These are phyloP conservation scores for Hyles lineata DNA, from an alignment of 2,888 invertebrate species.

Conservation along the genomic window DNA sequence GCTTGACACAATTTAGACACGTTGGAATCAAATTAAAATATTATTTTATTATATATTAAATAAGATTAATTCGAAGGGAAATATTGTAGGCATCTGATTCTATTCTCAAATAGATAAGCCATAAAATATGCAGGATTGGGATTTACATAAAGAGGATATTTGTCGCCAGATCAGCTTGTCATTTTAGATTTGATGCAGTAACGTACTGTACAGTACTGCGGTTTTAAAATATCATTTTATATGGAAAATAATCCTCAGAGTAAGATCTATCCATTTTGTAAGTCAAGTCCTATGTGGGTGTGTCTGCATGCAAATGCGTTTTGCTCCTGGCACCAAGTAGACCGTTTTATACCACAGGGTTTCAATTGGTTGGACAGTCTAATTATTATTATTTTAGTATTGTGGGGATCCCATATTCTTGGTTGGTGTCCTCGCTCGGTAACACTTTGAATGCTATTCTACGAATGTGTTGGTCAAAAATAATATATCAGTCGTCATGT, in stretches of 20 bases:
- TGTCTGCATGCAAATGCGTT: background rate
- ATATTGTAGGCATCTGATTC: too few species aligned
- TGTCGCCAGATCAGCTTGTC: too few species aligned
- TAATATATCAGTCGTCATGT: too few species aligned
- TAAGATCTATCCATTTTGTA: background rate
- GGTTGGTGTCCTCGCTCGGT: background rate
- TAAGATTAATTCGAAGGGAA: too few species aligned
- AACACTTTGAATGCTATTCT: background rate
- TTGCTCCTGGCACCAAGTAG: background rate
- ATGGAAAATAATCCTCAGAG: background rate
- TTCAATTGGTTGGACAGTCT: background rate
- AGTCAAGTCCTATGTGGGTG: background rate
- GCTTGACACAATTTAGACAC: too few species aligned
- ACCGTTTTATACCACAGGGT: background rate
- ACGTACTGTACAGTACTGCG: background rate
- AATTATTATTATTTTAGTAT: background rate
- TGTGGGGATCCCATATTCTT: background rate
- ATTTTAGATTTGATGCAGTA: too few species aligned
- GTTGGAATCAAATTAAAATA: too few species aligned
- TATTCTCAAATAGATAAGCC: too few species aligned
- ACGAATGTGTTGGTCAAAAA: too few species aligned
- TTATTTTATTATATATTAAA: too few species aligned
- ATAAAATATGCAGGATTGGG: too few species aligned
- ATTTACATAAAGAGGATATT: too few species aligned
- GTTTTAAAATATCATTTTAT: background rate